phyloP scores from a whole-genome alignment of 2,113 vertebrate species.

The Carassius auratus region DNA sequence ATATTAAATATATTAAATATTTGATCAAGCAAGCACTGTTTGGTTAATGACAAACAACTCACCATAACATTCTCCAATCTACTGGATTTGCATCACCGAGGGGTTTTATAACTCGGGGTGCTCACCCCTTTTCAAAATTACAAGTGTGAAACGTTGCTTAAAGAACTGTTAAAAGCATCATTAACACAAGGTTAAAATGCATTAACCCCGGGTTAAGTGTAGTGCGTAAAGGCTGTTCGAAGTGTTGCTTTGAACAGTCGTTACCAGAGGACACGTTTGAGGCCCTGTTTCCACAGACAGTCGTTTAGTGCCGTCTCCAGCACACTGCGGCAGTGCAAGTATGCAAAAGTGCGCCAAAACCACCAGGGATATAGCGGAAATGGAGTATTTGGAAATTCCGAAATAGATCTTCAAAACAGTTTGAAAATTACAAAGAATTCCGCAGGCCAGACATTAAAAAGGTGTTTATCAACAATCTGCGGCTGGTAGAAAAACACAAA shows the following conservation, averaged over 20 bases:
- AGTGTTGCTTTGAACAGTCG: not conserved
- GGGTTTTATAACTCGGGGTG: too few relatives aligned
- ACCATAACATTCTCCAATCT: too few relatives aligned
- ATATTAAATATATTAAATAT: too few relatives aligned
- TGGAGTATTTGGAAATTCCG: not conserved
- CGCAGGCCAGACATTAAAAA: not conserved
- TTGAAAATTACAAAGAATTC: not conserved
- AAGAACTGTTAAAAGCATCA: slow-evolving; percentile 15
- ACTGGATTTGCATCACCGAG: too few relatives aligned
- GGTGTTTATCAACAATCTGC: slow-evolving; percentile 21
- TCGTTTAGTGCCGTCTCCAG: slow-evolving; percentile 20
- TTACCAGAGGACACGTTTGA: too few relatives aligned
- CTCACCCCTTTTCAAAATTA: too few relatives aligned
- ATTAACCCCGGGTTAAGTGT: slow-evolving; percentile 10
- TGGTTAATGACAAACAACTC: too few relatives aligned
- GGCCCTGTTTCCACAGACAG: slow-evolving; percentile 36
- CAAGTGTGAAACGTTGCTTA: not conserved
- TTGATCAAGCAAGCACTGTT: too few relatives aligned
- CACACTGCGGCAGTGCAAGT: not conserved
- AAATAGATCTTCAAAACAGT: slow-evolving; percentile 29
- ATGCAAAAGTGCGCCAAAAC: not conserved
- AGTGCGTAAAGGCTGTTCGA: not conserved
- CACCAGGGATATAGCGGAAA: not conserved
- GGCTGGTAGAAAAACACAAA: not conserved
- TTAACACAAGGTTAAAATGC: slow-evolving; percentile 1